Base-by-base conservation (phyloP, 2,888 invertebrate genomes). In the Lycocerus yunnanus region DNA sequence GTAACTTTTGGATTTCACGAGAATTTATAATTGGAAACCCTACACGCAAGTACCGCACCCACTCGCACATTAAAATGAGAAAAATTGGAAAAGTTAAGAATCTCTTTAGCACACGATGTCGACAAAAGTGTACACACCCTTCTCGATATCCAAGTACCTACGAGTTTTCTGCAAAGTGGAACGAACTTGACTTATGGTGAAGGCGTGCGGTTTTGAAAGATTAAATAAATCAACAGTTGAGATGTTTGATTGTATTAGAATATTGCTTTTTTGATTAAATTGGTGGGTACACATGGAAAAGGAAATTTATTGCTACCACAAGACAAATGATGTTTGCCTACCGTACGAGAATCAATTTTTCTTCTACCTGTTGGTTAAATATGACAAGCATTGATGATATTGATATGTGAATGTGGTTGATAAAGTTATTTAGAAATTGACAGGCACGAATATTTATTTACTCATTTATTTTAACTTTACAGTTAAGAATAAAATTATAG, bases 391-490 rank as follows among this genome's bases (percentile, higher is more conserved):
- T 63, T 63, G 61, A 63, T 63, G 61, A 63, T 18, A 18, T 63
- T 15, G 61, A 63, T 63, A 18, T 20, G 61, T 20, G 61, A 16
- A 18, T 18, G 61, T 18, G 20, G 16, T 20, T 63, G 43, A 43
- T 63, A 18, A 63, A 63, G 61, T 63, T 63, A 63, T 15, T 15
- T 63, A 18, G n/a, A 18, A 63, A 63, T 18, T 63, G 61, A 63
- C 61, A 63, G 61, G 61, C 61, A 8, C n/a, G 61, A 63, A 63
- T 63, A 63, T 63, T 63, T 63, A 61, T 61, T 61, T 61, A 61
- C n/a, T 61, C 13, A 61, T 61, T 61, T 61, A 63, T 63, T 63
- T 63, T 63, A 18, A 5, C 11, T 16, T 63, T 18, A 16, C 61
- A 13, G 20, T 18, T 18, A 63, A 3, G 60, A 4, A 63, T n/a